phyloP scores from a whole-genome alignment of 2,888 invertebrate genomes.

The Dusona sp. region DNA sequence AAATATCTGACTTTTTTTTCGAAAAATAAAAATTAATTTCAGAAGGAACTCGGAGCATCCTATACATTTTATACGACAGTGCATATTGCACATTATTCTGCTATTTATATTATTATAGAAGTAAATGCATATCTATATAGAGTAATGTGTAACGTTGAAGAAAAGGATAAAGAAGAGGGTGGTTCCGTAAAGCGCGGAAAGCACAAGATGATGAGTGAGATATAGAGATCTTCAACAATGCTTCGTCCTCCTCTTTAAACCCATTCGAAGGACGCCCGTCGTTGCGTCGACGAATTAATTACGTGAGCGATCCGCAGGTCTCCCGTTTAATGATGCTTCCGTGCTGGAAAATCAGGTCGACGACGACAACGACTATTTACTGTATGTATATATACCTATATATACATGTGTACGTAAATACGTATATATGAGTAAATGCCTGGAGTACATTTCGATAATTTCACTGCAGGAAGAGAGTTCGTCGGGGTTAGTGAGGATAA shows the following conservation, averaged over 20 bases:
- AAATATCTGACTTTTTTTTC: background rate
- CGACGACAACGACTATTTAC: slow-evolving; percentile 67
- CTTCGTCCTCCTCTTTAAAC: slow-evolving; percentile 37
- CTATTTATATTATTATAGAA: slow-evolving; percentile 6
- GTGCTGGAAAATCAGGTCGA: slow-evolving; percentile 74
- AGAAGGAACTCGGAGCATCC: background rate
- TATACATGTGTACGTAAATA: background rate
- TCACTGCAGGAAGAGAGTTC: slow-evolving; percentile 30
- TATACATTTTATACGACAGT: background rate
- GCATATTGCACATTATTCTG: background rate
- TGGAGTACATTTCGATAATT: slow-evolving; percentile 47
- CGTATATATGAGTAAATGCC: background rate
- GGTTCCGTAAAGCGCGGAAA: slow-evolving; percentile 41
- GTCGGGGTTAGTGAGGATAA: slow-evolving; percentile 38
- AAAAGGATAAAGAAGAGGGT: background rate
- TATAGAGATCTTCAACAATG: slow-evolving; percentile 38
- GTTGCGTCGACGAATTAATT: slow-evolving; percentile 80
- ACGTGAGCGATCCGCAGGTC: slow-evolving; percentile 73
- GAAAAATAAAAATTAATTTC: background rate
- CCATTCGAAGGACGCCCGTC: slow-evolving; percentile 51
- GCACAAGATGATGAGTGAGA: slow-evolving; percentile 55
- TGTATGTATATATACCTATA: background rate
- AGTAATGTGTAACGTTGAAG: slow-evolving; percentile 16
- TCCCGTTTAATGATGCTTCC: slow-evolving; percentile 74
- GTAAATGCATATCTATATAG: background rate